Evolutionary conservation across 1,140 invertebrate species (phyloP).

Genomic region (Magallana angulata): DNA sequence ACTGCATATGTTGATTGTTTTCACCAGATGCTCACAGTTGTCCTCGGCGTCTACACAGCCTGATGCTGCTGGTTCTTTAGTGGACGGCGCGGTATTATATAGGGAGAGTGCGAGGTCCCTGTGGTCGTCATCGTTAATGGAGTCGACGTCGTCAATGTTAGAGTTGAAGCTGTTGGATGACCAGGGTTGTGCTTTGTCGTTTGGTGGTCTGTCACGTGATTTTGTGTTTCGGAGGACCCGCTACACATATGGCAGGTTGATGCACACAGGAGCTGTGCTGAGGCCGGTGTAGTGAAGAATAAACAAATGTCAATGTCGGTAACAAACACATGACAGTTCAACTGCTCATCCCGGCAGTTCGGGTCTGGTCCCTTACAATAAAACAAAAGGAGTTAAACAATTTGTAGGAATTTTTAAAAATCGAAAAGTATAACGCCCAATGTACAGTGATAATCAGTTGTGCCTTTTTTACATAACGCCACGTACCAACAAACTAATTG

Average conservation of each 20-base stretch:
- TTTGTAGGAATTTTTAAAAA: too few species aligned
- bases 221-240: not conserved
- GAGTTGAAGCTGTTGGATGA: not conserved
- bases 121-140: not conserved
- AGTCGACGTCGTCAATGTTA: not conserved
- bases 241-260: slow-evolving; percentile 35
- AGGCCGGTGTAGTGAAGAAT: not conserved
- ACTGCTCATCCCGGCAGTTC: not conserved
- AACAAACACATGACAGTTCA: slow-evolving; percentile 33
- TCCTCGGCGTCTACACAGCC: slow-evolving; percentile 22
- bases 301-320: slow-evolving; percentile 36
- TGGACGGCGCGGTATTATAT: not conserved
- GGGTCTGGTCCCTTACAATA: not conserved
- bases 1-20: slow-evolving; percentile 23
- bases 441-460: too few species aligned
- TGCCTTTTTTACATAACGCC: too few species aligned
- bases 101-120: slow-evolving; percentile 8
- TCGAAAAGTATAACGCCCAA: too few species aligned
- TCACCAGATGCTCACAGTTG: slow-evolving; percentile 34
- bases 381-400: not conserved
- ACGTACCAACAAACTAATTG: too few species aligned
- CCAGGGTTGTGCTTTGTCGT: not conserved
- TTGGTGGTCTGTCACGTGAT: not conserved
- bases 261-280: slow-evolving; percentile 9
- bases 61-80: too few species aligned